phyloP scores from a whole-genome alignment of 2,797 vertebrate species.

The Anomalospiza imberbis region DNA sequence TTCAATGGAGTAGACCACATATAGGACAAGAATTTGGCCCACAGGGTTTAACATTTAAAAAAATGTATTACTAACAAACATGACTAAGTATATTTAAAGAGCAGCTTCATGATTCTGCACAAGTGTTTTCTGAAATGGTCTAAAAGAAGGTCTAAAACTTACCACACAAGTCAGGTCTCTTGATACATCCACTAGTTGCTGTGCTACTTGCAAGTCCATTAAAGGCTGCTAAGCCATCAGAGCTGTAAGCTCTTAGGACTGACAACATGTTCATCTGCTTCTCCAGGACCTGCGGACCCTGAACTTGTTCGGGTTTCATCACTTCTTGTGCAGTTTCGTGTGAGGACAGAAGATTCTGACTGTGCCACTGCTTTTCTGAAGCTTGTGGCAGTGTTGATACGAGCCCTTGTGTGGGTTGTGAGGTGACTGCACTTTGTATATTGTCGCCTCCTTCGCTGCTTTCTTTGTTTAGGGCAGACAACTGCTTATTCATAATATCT shows the following conservation, averaged over 20 bases:
- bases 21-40: conserved; percentile 63
- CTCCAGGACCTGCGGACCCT: conserved; percentile 80
- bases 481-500: conserved; percentile 74
- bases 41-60: conserved; percentile 50
- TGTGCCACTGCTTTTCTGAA: conserved; percentile 87
- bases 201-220: conserved; percentile 88
- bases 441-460: conserved; percentile 70
- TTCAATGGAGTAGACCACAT: conserved; percentile 60
- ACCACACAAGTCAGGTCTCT: conserved; percentile 97
- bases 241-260: conserved; percentile 96
- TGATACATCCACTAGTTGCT: conserved; percentile 86
- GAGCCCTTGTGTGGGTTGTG: conserved; percentile 77
- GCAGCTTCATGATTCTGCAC: conserved; percentile 65
- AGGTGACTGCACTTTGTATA: conserved; percentile 62
- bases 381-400: conserved; percentile 72
- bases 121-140: conserved; percentile 68
- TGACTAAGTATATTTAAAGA: conserved; percentile 63
- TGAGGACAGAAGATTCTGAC: conserved; percentile 83
- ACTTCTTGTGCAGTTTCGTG: conserved; percentile 82
- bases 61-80: conserved; percentile 63
- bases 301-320: conserved; percentile 86
- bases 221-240: conserved; percentile 91
- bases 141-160: conserved; percentile 83
- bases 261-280: conserved; percentile 96
- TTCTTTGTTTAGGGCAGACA: conserved; percentile 75